Base-by-base conservation (phyloP, 1,140 invertebrate species). In the Brachystomella parvula region DNA sequence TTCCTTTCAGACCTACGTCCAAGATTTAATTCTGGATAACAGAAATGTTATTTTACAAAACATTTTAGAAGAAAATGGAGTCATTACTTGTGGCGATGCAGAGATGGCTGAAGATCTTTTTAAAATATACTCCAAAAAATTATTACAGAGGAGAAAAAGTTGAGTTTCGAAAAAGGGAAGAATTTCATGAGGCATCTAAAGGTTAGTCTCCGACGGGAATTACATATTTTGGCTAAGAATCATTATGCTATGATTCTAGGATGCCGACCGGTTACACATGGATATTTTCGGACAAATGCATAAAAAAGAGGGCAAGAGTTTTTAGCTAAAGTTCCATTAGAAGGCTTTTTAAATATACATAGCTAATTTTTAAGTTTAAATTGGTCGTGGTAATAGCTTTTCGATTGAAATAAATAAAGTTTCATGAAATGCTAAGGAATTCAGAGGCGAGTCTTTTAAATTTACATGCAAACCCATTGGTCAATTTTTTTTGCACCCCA, bases 41-140 rank as follows among this genome's bases (percentile, higher is more conserved):
- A 3, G 49, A 53, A 24, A 15, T 26, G 49, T 17, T 6, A 26
- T 53, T 19, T 15, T 26, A 19, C 49, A 26, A 15, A 12, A 53
- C 3, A 53, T 53, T 24, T 26, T 53, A 24, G 24, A 53, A 12
- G 49, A 53, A 53, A 53, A 15, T 3, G 49, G 12, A 26, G 24
- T 53, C 6, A 24, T 53, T 53, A 53, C 24, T 15, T 53, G 49
- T 26, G 49, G 49, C 12, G 49, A 53, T 53, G 49, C 49, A 53
- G 49, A 12, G 24, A 53, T 53, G 49, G 49, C 49, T 53, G 49
- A 53, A 24, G 49, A 53, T 19, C 12, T 53, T 17, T 53, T 53
- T 24, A 19, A 6, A 24, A 53, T n/a, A n/a, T 24, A 26, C 9
- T 53, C 3, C 49, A 53, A 24, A 26, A 26, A 53, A 12, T 53